phyloP scores from a whole-genome alignment of 2,797 vertebrate genomes.

The Alectoris magna region DNA sequence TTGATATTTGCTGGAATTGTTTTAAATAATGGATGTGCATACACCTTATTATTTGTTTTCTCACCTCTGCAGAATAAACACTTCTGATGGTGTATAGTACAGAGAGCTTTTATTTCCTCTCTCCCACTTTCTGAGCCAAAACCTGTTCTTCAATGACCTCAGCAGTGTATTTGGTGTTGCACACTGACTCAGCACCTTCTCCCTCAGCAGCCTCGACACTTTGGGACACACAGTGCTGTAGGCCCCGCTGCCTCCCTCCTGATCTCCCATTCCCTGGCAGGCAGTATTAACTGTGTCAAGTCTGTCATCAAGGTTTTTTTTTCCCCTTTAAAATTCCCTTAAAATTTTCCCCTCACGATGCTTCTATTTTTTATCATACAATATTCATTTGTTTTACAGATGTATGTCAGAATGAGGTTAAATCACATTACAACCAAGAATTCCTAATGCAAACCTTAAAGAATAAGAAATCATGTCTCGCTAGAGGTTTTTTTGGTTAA shows the following conservation, averaged over 20 bases:
- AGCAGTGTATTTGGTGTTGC: fast-evolving
- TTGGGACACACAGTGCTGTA: not conserved
- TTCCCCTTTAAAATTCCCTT: not conserved
- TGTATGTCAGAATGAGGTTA: constrained; percentile 30
- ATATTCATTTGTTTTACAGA: constrained; percentile 29
- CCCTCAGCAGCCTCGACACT: fast-evolving
- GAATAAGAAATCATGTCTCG: not conserved
- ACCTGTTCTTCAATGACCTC: not conserved
- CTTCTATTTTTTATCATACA: not conserved
- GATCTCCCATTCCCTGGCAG: not conserved
- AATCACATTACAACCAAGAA: not conserved
- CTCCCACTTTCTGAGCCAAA: not conserved
- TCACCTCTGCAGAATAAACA: constrained; percentile 68
- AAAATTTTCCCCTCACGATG: not conserved
- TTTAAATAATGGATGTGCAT: constrained; percentile 41
- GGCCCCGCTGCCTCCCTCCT: not conserved
- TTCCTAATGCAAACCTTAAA: not conserved
- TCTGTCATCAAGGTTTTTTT: not conserved
- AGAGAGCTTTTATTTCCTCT: not conserved
- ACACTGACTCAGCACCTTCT: not conserved
- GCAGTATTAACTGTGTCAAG: not conserved
- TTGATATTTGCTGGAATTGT: constrained; percentile 50
- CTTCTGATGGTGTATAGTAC: not conserved
- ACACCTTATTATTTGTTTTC: constrained; percentile 18
- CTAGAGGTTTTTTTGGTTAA: not conserved